Base-by-base conservation (phyloP, 2,888 invertebrate species). In the Axea sp. region DNA sequence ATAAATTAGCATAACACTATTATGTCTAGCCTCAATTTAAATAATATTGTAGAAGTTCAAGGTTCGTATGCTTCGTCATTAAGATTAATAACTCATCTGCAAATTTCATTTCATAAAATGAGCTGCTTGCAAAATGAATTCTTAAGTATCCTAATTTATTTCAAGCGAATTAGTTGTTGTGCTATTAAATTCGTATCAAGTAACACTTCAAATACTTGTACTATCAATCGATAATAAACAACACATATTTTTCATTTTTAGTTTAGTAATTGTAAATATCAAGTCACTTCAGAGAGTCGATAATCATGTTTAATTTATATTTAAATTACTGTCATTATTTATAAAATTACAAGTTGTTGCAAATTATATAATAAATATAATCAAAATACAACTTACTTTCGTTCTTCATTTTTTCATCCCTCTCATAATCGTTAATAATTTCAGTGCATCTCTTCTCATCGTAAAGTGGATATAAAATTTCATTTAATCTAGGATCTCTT, bases 381-480 rank as follows among this genome's bases (percentile, higher is more conserved):
- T n/a, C n/a, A n/a, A 37, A n/a, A n/a, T 6, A 11, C 9, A 37
- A 47, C 62, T 62, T 11, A 73, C 90, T 90, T 83, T 94, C 95
- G 94, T 82, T 92, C 91, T 80, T 85, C 90, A 65, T 65, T 22
- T 53, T 53, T 9, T 65, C 65, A 7, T 65, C 65, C 4, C 45
- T 33, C 87, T 99, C 99, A 84, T 99, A 99, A 1, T 95, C 96
- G 78, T 91, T 92, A 83, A 99, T 96, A 83, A 99, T 97, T 89
- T 98, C 96, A 14, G 92, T 89, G 8, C 96, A 96, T 83, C 99
- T 90, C 87, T 96, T 96, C 81, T 96, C 95, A 83, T 99, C 97
- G 85, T 98, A 99, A 71, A 98, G 91, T 0, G 99, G 99, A 89
- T 96, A 99, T 47, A 99, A 91, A 88, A 99, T 99, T 91, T 99